Evolutionary conservation across 2,888 invertebrate species (phyloP).

Genomic region (Latrodectus hesperus): DNA sequence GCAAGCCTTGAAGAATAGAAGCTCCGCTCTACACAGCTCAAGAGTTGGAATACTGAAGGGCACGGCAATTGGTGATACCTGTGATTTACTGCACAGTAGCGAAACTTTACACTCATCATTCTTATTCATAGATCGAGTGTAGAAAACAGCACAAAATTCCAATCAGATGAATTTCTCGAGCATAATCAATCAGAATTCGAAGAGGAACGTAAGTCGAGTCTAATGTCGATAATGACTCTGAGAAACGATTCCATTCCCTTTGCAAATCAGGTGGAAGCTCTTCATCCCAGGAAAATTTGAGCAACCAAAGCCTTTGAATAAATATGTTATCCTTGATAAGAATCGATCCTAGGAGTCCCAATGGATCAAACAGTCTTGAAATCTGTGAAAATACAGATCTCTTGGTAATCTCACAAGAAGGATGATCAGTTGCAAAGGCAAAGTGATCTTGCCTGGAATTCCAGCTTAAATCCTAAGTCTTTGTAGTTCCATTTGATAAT

Average conservation of each 20-base stretch:
- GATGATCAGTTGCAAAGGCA: neutral
- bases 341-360: constrained; percentile 12
- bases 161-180: neutral
- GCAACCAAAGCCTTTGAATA: constrained; percentile 18
- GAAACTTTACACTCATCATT: neutral
- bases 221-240: neutral
- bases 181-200: neutral
- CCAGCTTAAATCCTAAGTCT: constrained; percentile 11
- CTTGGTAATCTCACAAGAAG: neutral
- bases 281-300: neutral
- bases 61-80: neutral
- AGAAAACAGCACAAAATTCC: neutral
- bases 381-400: neutral
- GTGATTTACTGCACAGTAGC: neutral
- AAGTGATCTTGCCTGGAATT: neutral
- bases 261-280: too few species aligned
- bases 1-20: neutral
- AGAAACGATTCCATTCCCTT: neutral
- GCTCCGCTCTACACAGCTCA: neutral
- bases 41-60: neutral
- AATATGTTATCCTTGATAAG: constrained; percentile 19
- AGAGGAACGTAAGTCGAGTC: neutral
- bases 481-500: neutral
- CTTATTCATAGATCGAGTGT: too few species aligned
- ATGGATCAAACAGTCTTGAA: constrained; percentile 15